Evolutionary conservation across 2,797 vertebrate species (phyloP).

Genomic region (Hydrophis major): DNA sequence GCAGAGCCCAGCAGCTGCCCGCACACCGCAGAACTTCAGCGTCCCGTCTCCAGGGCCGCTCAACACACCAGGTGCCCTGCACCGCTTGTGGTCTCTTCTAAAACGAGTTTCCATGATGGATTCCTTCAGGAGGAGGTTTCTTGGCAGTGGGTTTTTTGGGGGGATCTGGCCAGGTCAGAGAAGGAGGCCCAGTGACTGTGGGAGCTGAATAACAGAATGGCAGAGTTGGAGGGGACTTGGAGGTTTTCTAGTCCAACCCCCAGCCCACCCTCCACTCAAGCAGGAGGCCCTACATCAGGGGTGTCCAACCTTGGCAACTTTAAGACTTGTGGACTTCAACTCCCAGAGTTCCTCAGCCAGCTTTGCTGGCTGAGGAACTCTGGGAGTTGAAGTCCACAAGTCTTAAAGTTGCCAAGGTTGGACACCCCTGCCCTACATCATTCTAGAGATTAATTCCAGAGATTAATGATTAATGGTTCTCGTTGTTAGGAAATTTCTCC

Average conservation of each 20-base stretch:
- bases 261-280: not conserved
- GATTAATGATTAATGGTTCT: not conserved
- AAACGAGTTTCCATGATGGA: not conserved
- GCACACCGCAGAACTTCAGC: conserved; percentile 92
- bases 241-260: not conserved
- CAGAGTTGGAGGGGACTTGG: not conserved
- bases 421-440: not conserved
- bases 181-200: not conserved
- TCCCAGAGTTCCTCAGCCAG: too few species aligned
- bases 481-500: not conserved
- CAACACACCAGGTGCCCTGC: conserved; percentile 89
- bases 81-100: not conserved
- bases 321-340: too few species aligned
- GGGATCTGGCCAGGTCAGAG: not conserved
- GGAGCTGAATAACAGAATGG: not conserved
- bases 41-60: conserved; percentile 89
- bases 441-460: not conserved
- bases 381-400: too few species aligned
- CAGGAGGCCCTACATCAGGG: not conserved
- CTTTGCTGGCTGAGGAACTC: too few species aligned
- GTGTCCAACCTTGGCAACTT: too few species aligned
- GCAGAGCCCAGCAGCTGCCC: conserved; percentile 87
- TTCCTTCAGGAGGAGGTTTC: not conserved
- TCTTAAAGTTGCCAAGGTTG: too few species aligned
- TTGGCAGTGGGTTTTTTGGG: not conserved